phyloP scores from a whole-genome alignment of 2,888 invertebrate genomes.

The Digitonthophagus gazella region DNA sequence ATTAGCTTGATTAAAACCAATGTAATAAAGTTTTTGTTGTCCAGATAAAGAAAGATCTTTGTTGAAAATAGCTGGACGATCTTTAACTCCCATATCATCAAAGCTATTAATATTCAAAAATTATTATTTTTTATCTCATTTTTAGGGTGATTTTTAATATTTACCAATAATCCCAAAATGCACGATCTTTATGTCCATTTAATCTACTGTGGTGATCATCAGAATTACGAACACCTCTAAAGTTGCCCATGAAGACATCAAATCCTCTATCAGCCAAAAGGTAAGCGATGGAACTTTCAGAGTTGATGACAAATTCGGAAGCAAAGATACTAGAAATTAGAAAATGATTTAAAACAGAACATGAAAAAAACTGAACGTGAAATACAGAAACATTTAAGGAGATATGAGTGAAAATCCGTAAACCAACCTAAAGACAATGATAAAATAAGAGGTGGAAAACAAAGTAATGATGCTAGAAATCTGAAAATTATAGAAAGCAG shows the following conservation, averaged over 20 bases:
- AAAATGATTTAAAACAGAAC: too few relatives aligned
- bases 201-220: slow-evolving; percentile 51
- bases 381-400: too few relatives aligned
- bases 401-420: too few relatives aligned
- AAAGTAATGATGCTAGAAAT: too few relatives aligned
- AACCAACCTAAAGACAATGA: too few relatives aligned
- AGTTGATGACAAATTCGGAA: slow-evolving; percentile 72
- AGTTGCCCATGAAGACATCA: slow-evolving; percentile 81
- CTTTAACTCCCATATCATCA: slow-evolving; percentile 71
- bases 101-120: slow-evolving; percentile 7
- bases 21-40: slow-evolving; percentile 63
- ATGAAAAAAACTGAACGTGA: too few relatives aligned
- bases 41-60: slow-evolving; percentile 60
- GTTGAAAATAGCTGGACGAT: slow-evolving; percentile 79
- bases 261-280: slow-evolving; percentile 66
- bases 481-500: too few relatives aligned
- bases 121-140: neutral
- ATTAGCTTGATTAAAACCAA: slow-evolving; percentile 79
- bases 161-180: slow-evolving; percentile 62
- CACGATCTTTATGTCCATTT: slow-evolving; percentile 48
- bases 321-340: slow-evolving; percentile 74
- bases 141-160: neutral
- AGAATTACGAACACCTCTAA: slow-evolving; percentile 56
- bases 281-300: slow-evolving; percentile 59
- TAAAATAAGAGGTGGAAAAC: too few relatives aligned